Evolutionary conservation across 2,888 invertebrate genomes (phyloP).

Genomic region (Helobdella robusta): DNA sequence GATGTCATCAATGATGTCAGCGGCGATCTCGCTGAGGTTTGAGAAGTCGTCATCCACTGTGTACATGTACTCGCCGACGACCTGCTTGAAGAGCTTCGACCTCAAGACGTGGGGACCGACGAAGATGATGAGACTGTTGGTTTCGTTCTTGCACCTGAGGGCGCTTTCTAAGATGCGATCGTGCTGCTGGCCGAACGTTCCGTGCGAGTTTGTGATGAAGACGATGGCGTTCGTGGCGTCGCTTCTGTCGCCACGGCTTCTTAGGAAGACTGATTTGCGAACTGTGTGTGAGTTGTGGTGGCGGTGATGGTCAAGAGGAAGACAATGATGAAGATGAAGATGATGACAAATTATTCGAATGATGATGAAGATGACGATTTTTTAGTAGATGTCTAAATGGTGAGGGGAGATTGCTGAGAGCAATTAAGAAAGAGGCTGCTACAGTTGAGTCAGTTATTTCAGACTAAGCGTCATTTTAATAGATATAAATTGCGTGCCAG

Average conservation of each 20-base stretch:
- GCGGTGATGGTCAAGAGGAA: too few species aligned
- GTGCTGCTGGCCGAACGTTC: constrained; percentile 31
- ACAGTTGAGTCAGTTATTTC: too few species aligned
- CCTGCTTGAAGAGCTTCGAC: constrained; percentile 10
- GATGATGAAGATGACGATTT: too few species aligned
- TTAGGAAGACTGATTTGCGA: constrained; percentile 27
- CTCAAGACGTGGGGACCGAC: constrained; percentile 35
- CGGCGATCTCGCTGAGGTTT: constrained; percentile 12
- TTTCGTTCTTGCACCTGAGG: constrained; percentile 9
- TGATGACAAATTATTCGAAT: too few species aligned
- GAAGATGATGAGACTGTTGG: constrained; percentile 32
- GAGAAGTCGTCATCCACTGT: constrained; percentile 25
- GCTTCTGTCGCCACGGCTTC: constrained; percentile 28
- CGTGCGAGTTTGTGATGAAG: constrained; percentile 29
- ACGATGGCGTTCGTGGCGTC: constrained; percentile 31
- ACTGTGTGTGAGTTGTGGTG: neutral
- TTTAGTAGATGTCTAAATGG: too few species aligned
- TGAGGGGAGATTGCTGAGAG: too few species aligned
- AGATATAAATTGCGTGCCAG: too few species aligned
- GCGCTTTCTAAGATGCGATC: constrained; percentile 32
- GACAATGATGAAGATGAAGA: too few species aligned
- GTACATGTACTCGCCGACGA: constrained; percentile 22
- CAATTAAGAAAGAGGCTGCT: too few species aligned
- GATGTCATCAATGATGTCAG: too few species aligned
- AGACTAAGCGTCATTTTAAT: too few species aligned